Conservation (phyloP, 2,797 vertebrate species). For the Alauda arvensis region DNA sequence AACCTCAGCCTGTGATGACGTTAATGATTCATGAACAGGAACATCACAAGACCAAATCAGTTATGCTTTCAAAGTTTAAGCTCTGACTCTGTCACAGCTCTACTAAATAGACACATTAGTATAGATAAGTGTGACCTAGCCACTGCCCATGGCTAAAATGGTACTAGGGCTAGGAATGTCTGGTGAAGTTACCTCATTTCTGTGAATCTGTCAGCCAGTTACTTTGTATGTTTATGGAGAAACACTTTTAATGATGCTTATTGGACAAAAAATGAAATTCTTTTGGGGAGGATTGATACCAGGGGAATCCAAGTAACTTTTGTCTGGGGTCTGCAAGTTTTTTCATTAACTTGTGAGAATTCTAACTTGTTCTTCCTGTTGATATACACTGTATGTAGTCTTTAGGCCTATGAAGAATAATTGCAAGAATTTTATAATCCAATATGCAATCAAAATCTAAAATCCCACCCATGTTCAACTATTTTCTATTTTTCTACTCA, state of each 20-base stretch:
- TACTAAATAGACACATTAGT: background rate
- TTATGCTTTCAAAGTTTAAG: constrained; percentile 17
- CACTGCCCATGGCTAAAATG: background rate
- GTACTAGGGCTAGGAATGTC: background rate
- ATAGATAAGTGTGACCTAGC: background rate
- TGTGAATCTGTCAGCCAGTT: background rate
- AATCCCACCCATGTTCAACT: accelerated
- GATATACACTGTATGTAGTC: background rate
- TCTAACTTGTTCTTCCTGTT: background rate
- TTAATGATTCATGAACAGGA: constrained; percentile 49
- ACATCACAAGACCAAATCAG: constrained; percentile 14
- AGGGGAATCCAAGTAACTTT: background rate
- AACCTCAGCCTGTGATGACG: background rate
- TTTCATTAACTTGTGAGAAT: background rate
- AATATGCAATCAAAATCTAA: background rate
- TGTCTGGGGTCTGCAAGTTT: background rate
- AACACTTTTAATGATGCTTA: background rate
- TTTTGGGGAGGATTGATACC: background rate
- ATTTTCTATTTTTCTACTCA: background rate
- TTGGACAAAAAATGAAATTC: background rate
- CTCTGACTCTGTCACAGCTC: background rate
- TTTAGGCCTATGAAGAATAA: background rate
- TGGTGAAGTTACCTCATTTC: background rate
- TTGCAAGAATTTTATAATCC: background rate
- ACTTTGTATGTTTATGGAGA: background rate